Conservation (phyloP, 2,113 vertebrate genomes). For the Gambusia holbrooki region DNA sequence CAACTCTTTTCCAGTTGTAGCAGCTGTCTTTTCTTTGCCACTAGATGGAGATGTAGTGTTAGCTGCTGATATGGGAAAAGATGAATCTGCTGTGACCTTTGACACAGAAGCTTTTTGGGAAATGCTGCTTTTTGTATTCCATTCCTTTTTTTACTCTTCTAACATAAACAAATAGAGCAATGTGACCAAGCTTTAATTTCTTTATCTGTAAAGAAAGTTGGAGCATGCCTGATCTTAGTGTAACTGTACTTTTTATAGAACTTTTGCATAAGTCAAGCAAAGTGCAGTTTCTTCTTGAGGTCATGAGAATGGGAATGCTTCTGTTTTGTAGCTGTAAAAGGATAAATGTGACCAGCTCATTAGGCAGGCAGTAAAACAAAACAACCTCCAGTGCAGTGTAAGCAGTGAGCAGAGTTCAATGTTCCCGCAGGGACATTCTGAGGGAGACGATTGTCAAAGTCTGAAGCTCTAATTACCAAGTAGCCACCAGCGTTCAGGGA, state of each 20-base stretch:
- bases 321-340: constrained; percentile 65
- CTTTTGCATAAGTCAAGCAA: background rate
- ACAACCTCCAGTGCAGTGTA: constrained; percentile 69
- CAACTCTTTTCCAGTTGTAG: background rate
- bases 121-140: background rate
- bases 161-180: no score
- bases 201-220: background rate
- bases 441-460: constrained; percentile 48
- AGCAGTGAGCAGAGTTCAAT: constrained; percentile 80
- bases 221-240: background rate
- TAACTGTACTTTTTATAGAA: background rate
- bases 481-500: constrained; percentile 19
- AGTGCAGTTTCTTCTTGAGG: constrained; percentile 5
- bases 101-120: background rate
- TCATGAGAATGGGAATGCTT: constrained; percentile 26
- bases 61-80: background rate
- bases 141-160: no score
- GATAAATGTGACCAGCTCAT: constrained; percentile 64
- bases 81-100: background rate
- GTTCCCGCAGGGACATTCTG: constrained; percentile 5
- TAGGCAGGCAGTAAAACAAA: constrained; percentile 73
- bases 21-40: constrained; percentile 21
- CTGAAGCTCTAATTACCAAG: constrained; percentile 14
- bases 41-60: constrained; percentile 46
- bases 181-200: background rate